Conservation (phyloP, 1,140 invertebrate genomes). For the Drosophila kanapiae region DNA sequence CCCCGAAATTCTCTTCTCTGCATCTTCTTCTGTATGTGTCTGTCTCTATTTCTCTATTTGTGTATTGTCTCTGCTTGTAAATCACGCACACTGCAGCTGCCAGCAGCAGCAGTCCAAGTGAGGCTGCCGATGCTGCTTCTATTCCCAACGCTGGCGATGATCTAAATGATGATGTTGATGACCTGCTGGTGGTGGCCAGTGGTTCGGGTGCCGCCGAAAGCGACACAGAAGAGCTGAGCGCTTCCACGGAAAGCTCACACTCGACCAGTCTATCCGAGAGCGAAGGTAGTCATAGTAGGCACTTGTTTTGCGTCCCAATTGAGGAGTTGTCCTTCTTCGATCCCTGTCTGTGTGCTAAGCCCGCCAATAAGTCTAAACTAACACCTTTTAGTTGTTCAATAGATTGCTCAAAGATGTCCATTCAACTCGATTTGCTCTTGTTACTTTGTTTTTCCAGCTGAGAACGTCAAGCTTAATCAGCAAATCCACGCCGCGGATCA, state of each 20-base stretch:
- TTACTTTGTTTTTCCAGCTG: conserved; percentile 50
- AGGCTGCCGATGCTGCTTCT: conserved; percentile 26
- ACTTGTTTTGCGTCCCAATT: conserved; percentile 42
- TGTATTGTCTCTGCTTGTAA: conserved; percentile 75
- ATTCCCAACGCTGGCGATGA: conserved; percentile 26
- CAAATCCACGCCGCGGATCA: conserved; percentile 65
- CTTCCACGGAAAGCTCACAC: conserved; percentile 85
- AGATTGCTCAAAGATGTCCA: neutral
- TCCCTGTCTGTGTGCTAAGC: conserved; percentile 39
- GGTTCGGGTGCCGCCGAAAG: conserved; percentile 67
- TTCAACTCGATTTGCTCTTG: conserved; percentile 17
- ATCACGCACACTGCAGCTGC: conserved; percentile 79
- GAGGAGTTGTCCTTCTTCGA: conserved; percentile 17
- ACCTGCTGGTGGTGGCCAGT: conserved; percentile 17
- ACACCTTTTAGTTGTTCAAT: conserved; percentile 2
- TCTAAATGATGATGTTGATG: conserved; percentile 32
- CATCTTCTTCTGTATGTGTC: conserved; percentile 42
- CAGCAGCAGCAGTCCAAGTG: conserved; percentile 62
- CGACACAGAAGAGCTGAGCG: conserved; percentile 83
- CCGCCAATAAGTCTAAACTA: conserved; percentile 38
- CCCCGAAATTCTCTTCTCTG: conserved; percentile 28
- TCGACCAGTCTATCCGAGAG: conserved; percentile 80
- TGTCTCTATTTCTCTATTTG: conserved; percentile 59
- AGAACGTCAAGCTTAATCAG: conserved; percentile 70
- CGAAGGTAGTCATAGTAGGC: conserved; percentile 66